These are phyloP conservation scores for Oreamnos americanus DNA, from an alignment of 2,113 vertebrate genomes.

Conservation along the genomic window DNA sequence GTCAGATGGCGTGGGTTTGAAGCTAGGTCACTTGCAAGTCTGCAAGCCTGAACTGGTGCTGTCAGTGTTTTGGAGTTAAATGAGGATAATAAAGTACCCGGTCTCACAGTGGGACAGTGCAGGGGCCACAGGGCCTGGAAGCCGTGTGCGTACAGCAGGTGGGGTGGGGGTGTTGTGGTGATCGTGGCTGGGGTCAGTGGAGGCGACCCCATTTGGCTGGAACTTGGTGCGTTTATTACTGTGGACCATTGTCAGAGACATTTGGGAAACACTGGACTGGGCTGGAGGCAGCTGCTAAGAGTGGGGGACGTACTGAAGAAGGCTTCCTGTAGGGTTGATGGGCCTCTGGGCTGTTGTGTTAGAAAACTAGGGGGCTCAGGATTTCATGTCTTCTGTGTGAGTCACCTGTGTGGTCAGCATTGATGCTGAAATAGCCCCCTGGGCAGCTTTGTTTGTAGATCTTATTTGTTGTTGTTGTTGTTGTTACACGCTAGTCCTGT, in stretches of 20 bases:
- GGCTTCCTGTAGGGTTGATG: background rate
- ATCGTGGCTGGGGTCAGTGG: fast-evolving
- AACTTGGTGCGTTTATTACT: fast-evolving
- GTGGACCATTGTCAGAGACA: background rate
- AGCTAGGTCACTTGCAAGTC: background rate
- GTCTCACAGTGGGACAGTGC: fast-evolving
- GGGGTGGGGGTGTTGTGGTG: fast-evolving
- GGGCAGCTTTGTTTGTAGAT: background rate
- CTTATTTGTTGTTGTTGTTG: background rate
- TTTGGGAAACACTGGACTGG: background rate
- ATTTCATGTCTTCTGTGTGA: background rate
- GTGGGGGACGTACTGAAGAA: background rate
- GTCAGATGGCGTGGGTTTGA: background rate
- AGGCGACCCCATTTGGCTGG: background rate
- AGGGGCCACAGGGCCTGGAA: background rate
- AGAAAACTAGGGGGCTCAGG: background rate
- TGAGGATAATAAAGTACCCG: too few relatives aligned
- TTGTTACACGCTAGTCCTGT: background rate
- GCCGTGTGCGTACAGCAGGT: fast-evolving
- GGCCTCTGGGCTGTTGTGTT: background rate
- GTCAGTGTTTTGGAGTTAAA: background rate
- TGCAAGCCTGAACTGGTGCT: background rate
- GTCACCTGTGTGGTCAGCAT: fast-evolving
- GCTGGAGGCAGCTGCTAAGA: background rate
- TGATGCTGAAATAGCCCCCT: background rate